Percentiles rank a stretch among this genome's conserved stretches.
Conservation (phyloP, 2,113 vertebrate genomes). For the Rhinolophus sinicus region DNA sequence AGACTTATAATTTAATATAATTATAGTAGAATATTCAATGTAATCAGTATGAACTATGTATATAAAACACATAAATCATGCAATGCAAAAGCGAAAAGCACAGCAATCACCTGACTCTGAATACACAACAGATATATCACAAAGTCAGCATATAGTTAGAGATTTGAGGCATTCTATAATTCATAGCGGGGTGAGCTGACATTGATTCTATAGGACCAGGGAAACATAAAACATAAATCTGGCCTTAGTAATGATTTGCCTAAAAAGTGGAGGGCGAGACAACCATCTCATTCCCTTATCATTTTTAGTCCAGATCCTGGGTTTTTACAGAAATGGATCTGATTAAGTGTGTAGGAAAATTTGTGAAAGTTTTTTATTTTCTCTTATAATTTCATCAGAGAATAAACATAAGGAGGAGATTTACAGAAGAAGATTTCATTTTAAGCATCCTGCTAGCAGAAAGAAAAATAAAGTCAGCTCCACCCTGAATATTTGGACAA, state of each 20-base stretch:
- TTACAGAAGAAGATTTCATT: constrained; percentile 35
- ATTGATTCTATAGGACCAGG: background rate
- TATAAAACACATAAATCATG: background rate
- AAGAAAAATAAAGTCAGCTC: constrained; percentile 45
- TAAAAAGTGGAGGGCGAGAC: background rate
- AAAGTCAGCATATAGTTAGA: background rate
- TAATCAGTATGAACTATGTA: background rate
- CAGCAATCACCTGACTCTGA: background rate
- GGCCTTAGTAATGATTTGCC: background rate
- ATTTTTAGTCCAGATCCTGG: background rate
- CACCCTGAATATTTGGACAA: constrained; percentile 55
- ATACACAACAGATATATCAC: background rate
- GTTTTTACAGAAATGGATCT: constrained; percentile 33
- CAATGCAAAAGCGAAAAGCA: background rate
- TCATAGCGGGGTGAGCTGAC: background rate
- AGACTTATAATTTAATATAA: background rate
- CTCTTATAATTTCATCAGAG: background rate
- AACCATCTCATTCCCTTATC: background rate
- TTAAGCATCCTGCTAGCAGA: constrained; percentile 35
- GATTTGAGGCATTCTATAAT: background rate
- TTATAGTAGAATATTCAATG: background rate
- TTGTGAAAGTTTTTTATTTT: background rate
- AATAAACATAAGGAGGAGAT: background rate
- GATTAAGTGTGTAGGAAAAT: background rate
- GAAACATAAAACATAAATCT: background rate